Base-by-base conservation (phyloP, 2,797 vertebrate species). In the Spondyliosoma cantharus region DNA sequence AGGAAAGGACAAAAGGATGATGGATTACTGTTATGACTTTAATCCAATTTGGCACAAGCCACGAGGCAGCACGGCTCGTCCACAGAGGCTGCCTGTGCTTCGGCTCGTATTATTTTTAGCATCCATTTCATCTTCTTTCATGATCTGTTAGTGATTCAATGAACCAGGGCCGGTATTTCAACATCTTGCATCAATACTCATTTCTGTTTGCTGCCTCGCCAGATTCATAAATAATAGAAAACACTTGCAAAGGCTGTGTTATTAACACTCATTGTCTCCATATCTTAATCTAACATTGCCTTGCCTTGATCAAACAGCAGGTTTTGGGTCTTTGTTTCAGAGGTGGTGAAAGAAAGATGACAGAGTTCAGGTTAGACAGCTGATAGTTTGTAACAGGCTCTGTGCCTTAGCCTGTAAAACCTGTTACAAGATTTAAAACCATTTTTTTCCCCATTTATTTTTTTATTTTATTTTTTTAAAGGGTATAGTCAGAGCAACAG, bases 71-170 rank as follows among this genome's bases (percentile, higher is more conserved):
- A 11, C 45, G 37, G 62, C 66, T 74, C 54, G 42, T 50, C 56
- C 71, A 68, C 50, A 53, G 54, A 56, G 43, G 67, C 63, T 46
- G 62, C 54, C 74, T 73, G 72, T 63, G 24, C 17, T 22, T 62
- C 46, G 24, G 54, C 32, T 74, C 49, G 3, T 60, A 57, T 56
- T 82, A 85, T 87, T 85, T 88, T 84, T 74, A 78, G 80, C 71
- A 64, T 67, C 27, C 54, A 74, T 84, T 89, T 83, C 52, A 82
- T 88, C 69, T 78, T 80, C 58, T 58, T 52, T 67, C 52, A 75
- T 76, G 74, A 71, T 71, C 76, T 82, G 78, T n/a, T 42, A 24
- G 54, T 24, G 74, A 85, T 79, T 84, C 25, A 65, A 58, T n/a
- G 25, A 37, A 70, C 56, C 20, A 19, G 17, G 59, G 56, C 63